Evolutionary conservation across 2,797 vertebrate species (phyloP).

Genomic region (Eulemur rubriventer): DNA sequence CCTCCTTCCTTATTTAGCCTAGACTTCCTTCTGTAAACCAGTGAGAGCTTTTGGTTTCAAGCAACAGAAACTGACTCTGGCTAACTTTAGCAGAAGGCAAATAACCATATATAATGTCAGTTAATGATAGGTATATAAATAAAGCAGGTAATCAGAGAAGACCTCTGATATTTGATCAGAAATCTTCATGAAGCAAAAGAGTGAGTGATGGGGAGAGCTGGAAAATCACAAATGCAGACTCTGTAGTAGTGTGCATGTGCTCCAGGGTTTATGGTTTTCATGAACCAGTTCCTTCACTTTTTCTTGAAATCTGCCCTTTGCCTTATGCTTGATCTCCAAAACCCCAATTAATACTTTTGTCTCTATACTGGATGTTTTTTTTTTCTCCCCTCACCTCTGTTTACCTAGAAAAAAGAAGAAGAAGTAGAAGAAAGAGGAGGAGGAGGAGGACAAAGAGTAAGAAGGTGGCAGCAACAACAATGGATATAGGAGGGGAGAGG

Average conservation of each 20-base stretch:
- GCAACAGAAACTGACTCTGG: background rate
- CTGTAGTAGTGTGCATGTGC: background rate
- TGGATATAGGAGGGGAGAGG: background rate
- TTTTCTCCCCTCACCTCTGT: background rate
- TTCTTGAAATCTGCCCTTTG: background rate
- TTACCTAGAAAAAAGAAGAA: background rate
- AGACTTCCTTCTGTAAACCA: background rate
- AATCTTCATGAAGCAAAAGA: background rate
- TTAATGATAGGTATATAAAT: background rate
- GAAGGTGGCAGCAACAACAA: background rate
- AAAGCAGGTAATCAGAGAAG: background rate
- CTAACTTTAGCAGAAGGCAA: background rate
- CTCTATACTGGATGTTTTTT: background rate
- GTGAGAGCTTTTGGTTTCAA: background rate
- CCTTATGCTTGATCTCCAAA: background rate
- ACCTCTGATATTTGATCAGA: background rate
- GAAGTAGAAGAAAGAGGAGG: background rate
- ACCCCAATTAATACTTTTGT: background rate
- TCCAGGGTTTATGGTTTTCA: background rate
- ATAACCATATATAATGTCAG: background rate
- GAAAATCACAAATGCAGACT: background rate
- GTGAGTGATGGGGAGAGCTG: background rate
- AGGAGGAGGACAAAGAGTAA: background rate
- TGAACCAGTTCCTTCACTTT: background rate
- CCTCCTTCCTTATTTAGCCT: background rate